phyloP scores from a whole-genome alignment of 2,797 vertebrate species.

The Falco novaeseelandiae region DNA sequence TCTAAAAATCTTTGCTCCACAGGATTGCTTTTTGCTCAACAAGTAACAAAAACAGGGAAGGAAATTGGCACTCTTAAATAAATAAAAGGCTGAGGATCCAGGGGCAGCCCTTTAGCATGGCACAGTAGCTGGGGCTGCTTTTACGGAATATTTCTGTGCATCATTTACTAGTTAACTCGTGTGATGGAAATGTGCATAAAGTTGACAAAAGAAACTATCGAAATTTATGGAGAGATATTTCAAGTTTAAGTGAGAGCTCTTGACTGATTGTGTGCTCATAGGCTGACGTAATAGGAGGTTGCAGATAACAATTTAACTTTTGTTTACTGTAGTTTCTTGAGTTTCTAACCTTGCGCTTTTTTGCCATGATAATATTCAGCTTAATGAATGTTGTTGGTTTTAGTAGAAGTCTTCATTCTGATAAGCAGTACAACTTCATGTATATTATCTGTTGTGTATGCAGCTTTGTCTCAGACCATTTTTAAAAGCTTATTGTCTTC shows the following conservation, averaged over 20 bases:
- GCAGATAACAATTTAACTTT: neutral
- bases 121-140: neutral
- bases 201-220: rapidly evolving
- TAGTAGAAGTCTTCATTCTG: neutral
- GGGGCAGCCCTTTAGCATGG: neutral
- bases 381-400: neutral
- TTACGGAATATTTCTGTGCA: neutral
- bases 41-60: neutral
- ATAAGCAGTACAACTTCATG: neutral
- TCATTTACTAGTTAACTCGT: neutral
- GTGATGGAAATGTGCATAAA: neutral
- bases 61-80: neutral
- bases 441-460: neutral
- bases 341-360: neutral
- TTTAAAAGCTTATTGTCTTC: neutral
- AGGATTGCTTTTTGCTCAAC: neutral
- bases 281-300: neutral
- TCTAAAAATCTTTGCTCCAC: neutral
- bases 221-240: neutral
- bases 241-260: neutral
- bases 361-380: neutral
- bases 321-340: neutral
- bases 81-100: neutral
- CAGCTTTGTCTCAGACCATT: neutral
- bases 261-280: neutral